Percentiles rank a stretch among this genome's conserved stretches.
These are phyloP conservation scores for Eretmocerus hayati DNA, from an alignment of 2,888 invertebrate genomes.

Conservation along the genomic window DNA sequence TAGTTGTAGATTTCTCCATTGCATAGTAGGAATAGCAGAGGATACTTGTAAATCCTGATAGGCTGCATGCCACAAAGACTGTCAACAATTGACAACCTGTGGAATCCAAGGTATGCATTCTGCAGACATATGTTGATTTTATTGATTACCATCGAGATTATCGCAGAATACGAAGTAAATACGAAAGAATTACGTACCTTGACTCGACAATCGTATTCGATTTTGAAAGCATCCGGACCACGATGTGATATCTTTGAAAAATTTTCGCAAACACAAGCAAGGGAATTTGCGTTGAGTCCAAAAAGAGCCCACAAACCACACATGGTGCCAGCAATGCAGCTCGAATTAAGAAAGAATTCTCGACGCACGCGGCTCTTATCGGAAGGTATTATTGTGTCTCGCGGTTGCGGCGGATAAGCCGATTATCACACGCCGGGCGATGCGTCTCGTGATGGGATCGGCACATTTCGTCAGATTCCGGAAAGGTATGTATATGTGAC, in stretches of 20 bases:
- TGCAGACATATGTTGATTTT: too few species aligned
- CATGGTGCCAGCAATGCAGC: too few species aligned
- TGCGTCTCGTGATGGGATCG: too few species aligned
- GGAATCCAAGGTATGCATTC: slow-evolving; percentile 62
- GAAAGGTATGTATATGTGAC: too few species aligned
- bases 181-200: slow-evolving; percentile 43
- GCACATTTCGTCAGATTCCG: too few species aligned
- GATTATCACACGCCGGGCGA: too few species aligned
- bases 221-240: slow-evolving; percentile 70
- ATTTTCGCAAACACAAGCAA: slow-evolving; percentile 54
- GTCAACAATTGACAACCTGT: slow-evolving; percentile 65
- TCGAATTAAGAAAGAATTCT: too few species aligned
- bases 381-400: too few species aligned
- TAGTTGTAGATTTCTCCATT: slow-evolving; percentile 86
- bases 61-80: slow-evolving; percentile 70
- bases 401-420: too few species aligned
- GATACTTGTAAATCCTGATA: slow-evolving; percentile 62
- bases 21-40: slow-evolving; percentile 61
- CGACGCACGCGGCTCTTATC: too few species aligned
- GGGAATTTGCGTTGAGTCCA: slow-evolving; percentile 54
- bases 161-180: neutral
- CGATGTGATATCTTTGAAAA: slow-evolving; percentile 62
- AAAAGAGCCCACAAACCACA: slow-evolving; percentile 75
- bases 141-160: neutral
- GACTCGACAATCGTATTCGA: slow-evolving; percentile 61